A percentile compares a stretch with the other conserved stretches of the same genome.
These are phyloP conservation scores for Bucorvus abyssinicus DNA, from an alignment of 2,797 vertebrate species.

Conservation along the genomic window DNA sequence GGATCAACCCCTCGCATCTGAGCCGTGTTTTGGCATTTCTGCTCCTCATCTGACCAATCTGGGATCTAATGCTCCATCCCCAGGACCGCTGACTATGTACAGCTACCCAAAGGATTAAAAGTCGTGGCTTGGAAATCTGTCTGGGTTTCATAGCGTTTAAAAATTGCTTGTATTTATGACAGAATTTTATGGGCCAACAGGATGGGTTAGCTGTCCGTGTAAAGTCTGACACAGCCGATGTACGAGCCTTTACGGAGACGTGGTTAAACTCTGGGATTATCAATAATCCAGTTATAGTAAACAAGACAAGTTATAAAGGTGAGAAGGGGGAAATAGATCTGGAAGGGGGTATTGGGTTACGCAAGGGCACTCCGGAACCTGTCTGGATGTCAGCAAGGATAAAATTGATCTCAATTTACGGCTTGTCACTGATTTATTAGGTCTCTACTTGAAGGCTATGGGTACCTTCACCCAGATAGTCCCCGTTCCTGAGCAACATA, in stretches of 20 bases:
- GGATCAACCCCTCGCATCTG: not conserved
- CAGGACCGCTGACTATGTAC: too few relatives aligned
- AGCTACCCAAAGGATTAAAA: not conserved
- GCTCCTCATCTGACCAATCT: not conserved
- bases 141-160: not conserved
- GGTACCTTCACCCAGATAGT: not conserved
- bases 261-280: not conserved
- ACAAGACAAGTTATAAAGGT: not conserved
- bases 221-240: not conserved
- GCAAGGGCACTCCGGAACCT: not conserved
- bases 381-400: fast-evolving
- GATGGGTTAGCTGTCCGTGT: not conserved
- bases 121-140: not conserved
- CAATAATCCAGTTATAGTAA: not conserved
- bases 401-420: not conserved
- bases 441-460: not conserved
- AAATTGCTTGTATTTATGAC: not conserved
- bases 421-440: not conserved
- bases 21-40: not conserved
- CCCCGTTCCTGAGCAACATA: not conserved
- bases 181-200: not conserved
- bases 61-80: not conserved
- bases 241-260: not conserved
- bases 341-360: not conserved
- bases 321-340: not conserved